Conservation (phyloP, 2,797 vertebrate genomes). For the Erpetoichthys calabaricus region DNA sequence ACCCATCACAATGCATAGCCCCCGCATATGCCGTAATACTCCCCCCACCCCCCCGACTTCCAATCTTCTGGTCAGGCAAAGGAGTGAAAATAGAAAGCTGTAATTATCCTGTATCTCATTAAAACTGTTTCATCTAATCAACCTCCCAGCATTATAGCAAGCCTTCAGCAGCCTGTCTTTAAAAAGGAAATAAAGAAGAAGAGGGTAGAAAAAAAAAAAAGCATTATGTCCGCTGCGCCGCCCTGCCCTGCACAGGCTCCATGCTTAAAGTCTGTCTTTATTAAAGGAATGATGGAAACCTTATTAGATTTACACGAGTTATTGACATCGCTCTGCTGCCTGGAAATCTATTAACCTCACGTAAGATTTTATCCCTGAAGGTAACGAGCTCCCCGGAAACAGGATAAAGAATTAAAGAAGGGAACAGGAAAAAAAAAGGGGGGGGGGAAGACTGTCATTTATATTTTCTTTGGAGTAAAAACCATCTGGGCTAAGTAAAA, state of each 20-base stretch:
- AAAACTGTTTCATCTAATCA: slow-evolving; percentile 55
- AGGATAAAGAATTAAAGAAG: neutral
- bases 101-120: slow-evolving; percentile 78
- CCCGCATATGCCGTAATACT: slow-evolving; percentile 15
- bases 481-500: no score
- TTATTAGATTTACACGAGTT: slow-evolving; percentile 39
- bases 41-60: neutral
- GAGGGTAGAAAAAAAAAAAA: slow-evolving; percentile 12
- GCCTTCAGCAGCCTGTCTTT: slow-evolving; percentile 31
- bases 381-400: neutral
- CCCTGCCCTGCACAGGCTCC: slow-evolving; percentile 11
- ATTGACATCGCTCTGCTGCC: slow-evolving; percentile 16
- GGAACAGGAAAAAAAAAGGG: neutral
- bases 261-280: slow-evolving; percentile 22
- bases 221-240: neutral
- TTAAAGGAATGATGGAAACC: slow-evolving; percentile 35
- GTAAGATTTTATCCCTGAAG: neutral
- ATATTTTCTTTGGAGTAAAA: no score
- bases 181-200: slow-evolving; percentile 31
- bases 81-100: slow-evolving; percentile 49
- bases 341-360: neutral
- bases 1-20: slow-evolving; percentile 55
- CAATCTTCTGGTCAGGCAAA: slow-evolving; percentile 41
- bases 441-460: neutral
- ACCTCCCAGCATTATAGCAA: slow-evolving; percentile 44